phyloP scores from a whole-genome alignment of 2,113 vertebrate species.

The Stigmatopora argus region DNA sequence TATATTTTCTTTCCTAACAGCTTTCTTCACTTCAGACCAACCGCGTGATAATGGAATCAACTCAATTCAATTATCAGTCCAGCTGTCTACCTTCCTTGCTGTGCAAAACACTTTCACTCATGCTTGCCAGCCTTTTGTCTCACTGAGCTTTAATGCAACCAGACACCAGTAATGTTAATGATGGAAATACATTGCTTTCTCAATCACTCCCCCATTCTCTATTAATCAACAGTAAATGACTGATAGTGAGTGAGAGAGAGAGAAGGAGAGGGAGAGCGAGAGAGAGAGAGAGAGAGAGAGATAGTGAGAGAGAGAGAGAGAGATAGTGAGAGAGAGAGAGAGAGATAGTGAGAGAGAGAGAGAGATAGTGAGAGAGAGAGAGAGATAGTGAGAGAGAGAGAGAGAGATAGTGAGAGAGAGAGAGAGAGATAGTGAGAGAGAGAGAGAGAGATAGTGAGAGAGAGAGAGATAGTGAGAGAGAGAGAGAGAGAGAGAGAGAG shows the following conservation, averaged over 20 bases:
- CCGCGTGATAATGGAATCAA: conserved; percentile 65
- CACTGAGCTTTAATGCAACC: conserved; percentile 48
- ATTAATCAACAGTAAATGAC: conserved; percentile 61
- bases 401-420: no score
- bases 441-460: no score
- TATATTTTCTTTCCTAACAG: conserved; percentile 48
- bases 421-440: no score
- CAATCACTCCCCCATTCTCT: conserved; percentile 43
- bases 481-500: no score
- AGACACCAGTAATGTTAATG: conserved; percentile 59
- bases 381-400: no score
- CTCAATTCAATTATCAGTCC: conserved; percentile 62
- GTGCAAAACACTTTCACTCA: conserved; percentile 24
- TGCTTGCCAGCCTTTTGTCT: conserved; percentile 21
- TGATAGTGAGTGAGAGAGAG: conserved; percentile 12
- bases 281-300: not conserved
- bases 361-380: no score
- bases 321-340: no score
- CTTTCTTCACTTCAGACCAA: conserved; percentile 55
- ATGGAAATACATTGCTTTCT: conserved; percentile 53
- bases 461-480: no score
- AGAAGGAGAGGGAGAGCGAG: not conserved
- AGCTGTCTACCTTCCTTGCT: conserved; percentile 46
- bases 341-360: no score
- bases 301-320: no score